Evolutionary conservation across 2,888 invertebrate species (phyloP).

Genomic region (Drosophila maculinotata): DNA sequence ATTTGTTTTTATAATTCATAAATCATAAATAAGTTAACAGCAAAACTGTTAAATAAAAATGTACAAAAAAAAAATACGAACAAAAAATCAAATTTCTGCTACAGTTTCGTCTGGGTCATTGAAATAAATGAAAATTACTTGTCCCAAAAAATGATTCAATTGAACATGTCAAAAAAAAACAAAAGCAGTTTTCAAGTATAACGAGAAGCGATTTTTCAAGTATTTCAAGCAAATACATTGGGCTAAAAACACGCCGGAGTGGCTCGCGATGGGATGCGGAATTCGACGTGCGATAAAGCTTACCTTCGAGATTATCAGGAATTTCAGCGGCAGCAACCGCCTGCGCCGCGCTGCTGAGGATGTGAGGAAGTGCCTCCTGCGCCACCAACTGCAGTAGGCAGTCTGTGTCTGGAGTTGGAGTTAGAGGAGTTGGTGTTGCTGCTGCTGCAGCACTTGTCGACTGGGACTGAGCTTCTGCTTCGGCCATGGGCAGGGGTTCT

Average conservation of each 20-base stretch:
- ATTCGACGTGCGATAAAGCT: constrained; percentile 11
- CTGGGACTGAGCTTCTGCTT: constrained; percentile 30
- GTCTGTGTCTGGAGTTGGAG: constrained; percentile 23
- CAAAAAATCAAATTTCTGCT: constrained; percentile 8
- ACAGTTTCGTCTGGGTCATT: constrained; percentile 22
- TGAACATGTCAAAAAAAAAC: constrained; percentile 33
- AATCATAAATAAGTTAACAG: neutral
- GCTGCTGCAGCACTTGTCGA: constrained; percentile 36
- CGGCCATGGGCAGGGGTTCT: constrained; percentile 51
- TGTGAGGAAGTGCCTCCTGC: constrained; percentile 17
- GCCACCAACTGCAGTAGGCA: constrained; percentile 13
- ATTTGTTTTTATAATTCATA: neutral
- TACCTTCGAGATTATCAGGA: constrained; percentile 81
- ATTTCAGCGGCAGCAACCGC: constrained; percentile 70
- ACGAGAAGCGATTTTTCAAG: neutral
- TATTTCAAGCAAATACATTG: no score
- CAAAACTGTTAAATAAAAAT: no score
- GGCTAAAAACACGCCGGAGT: neutral
- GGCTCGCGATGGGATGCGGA: neutral
- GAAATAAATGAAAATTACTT: constrained; percentile 22
- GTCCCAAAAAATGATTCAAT: constrained; percentile 20
- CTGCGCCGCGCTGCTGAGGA: constrained; percentile 8
- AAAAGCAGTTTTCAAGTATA: constrained; percentile 13
- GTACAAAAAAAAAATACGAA: neutral
- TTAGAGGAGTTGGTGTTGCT: constrained; percentile 6